Evolutionary conservation across 2,888 invertebrate species (phyloP), one percentile per base, ranked within the genome.

Genomic region (Zygaena filipendulae): DNA sequence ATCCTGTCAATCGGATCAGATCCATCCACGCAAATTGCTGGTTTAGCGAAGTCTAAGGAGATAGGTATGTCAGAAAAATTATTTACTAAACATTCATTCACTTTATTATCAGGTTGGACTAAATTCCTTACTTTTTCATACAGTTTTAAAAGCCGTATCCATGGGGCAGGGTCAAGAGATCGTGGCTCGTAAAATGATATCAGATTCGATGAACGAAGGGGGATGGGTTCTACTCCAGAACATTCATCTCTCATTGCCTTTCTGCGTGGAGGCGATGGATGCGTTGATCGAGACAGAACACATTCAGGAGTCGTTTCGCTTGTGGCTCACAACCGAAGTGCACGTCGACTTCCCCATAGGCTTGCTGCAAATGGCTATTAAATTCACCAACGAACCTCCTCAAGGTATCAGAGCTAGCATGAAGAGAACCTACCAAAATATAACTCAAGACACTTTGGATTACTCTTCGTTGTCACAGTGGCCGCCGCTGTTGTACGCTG

Each of bases 91-190:
- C n/a, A n/a, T n/a, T n/a, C 9, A 20, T 10, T 9, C 11, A 9
- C 3, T 13, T 16, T 26, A n/a, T 3, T 13, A 20, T 12, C 11
- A 3, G 20, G 10, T 8, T n/a, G n/a, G n/a, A n/a, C n/a, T n/a
- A n/a, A n/a, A n/a, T n/a, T n/a, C n/a, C n/a, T 16, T 16, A 19
- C 28, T 22, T 36, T 40, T 35, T 33, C 38, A 56, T 64, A 5
- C 51, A 92, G 91, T 82, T 32, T 59, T 92, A 8, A 88, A 90
- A 56, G 87, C 92, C 1, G 94, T 97, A 3, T 97, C 97, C 4
- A 97, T 97, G 97, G 97, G 97, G 2, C 97, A 97, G 82, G 97
- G 97, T 0, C 97, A 97, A 77, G 97, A 90, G 50, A 81, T 81
- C 35, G 92, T 91, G 36, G 95, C 95, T 0, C 83, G 94, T 13